phyloP scores from a whole-genome alignment of 1,140 invertebrate genomes.

The Heliconius nattereri region DNA sequence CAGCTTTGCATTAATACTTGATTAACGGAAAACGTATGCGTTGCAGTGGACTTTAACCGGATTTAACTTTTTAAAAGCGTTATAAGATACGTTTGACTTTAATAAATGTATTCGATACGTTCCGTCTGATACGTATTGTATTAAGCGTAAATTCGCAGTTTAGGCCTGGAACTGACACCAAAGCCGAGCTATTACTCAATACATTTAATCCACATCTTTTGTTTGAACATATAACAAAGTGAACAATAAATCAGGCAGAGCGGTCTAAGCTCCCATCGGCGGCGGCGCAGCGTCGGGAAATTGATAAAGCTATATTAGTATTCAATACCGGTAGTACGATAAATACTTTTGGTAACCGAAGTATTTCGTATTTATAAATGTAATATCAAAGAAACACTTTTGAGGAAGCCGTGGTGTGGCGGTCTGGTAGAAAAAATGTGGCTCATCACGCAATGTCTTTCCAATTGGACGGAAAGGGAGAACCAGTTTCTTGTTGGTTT shows the following conservation, averaged over 20 bases:
- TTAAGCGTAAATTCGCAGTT: neutral
- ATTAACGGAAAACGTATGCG: neutral
- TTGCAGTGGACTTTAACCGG: neutral
- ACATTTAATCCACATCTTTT: conserved; percentile 5
- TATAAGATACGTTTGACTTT: neutral
- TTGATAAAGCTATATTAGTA: conserved; percentile 48
- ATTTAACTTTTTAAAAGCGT: neutral
- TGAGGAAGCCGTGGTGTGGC: no score
- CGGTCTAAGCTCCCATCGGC: conserved; percentile 26
- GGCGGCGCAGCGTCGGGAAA: conserved; percentile 27
- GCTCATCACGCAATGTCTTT: no score
- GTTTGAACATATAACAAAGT: conserved; percentile 10
- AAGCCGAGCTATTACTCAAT: neutral
- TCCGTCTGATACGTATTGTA: no score
- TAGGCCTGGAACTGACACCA: neutral
- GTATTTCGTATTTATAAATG: no score
- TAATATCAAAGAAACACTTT: no score
- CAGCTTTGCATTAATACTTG: conserved; percentile 11
- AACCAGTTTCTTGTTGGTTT: no score
- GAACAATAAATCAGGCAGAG: conserved; percentile 21
- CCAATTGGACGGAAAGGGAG: no score
- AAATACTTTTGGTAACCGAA: no score
- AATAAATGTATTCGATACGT: no score
- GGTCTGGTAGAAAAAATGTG: no score
- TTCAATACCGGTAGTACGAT: conserved; percentile 35